phyloP scores from a whole-genome alignment of 2,888 invertebrate genomes.

The Eristalinus aeneus region DNA sequence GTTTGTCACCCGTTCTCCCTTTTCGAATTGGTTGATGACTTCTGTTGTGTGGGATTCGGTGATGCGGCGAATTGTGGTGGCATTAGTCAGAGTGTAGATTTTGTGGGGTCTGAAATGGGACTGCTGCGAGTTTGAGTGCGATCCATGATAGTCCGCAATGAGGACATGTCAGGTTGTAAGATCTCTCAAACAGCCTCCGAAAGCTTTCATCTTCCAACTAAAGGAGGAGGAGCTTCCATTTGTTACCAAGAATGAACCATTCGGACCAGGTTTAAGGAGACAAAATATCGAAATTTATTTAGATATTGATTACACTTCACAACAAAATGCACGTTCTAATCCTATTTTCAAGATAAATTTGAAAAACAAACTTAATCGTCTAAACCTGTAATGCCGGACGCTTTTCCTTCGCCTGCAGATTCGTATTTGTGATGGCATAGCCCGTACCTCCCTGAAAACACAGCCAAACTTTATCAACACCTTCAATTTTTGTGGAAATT shows the following conservation, averaged over 20 bases:
- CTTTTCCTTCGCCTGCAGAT: constrained; percentile 90
- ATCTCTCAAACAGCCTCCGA: too few relatives aligned
- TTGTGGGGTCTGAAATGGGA: too few relatives aligned
- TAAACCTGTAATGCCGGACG: constrained; percentile 92
- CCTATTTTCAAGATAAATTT: not conserved
- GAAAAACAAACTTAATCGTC: constrained; percentile 62
- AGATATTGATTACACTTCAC: not conserved
- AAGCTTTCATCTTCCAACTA: too few relatives aligned
- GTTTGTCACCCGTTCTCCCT: constrained; percentile 22
- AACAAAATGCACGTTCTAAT: not conserved
- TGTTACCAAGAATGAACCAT: too few relatives aligned
- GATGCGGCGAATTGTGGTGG: not conserved
- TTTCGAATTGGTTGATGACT: not conserved
- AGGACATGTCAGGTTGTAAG: too few relatives aligned
- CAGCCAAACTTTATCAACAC: not conserved
- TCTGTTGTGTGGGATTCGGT: not conserved
- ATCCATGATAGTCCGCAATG: too few relatives aligned
- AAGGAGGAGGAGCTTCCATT: too few relatives aligned
- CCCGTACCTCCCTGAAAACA: constrained; percentile 93
- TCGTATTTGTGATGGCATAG: constrained; percentile 92
- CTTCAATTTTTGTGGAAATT: not conserved
- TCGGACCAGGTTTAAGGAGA: too few relatives aligned
- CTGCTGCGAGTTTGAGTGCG: not conserved
- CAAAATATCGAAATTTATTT: not conserved
- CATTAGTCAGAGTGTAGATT: not conserved